Base-by-base conservation (phyloP, 2,888 invertebrate genomes). In the Busseola fusca region DNA sequence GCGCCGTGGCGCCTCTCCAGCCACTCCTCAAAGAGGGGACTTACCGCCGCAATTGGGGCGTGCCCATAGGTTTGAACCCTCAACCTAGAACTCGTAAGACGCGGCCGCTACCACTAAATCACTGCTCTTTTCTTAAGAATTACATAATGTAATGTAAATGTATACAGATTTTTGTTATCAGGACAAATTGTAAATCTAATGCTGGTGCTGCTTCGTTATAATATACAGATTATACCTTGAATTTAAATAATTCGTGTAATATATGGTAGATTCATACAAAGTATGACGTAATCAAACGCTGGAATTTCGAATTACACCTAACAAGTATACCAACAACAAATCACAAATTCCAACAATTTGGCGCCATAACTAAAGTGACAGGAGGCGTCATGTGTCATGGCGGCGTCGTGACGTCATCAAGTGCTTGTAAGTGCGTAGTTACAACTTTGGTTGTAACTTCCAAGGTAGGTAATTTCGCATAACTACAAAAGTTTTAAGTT, bases 401-500 rank as follows among this genome's bases (percentile, higher is more conserved):
- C 80, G 66, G 59, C 69, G 10, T 63, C n/a, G 73, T 82, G 69
- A 79, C 69, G 80, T 80, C 80, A 80, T 72, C 82, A 79, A 80
- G 82, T 62, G 50, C 67, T 72, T 67, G 67, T 72, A 68, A 81
- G 82, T 82, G 80, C 80, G 80, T 80, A 80, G 80, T 80, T 79
- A 74, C 50, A 74, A 82, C 57, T 80, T 80, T 34, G 68, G 34
- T 56, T 72, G 64, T 75, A 80, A 82, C 74, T 82, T 82, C 82
- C 69, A 60, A 82, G 75, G 80, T 78, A 58, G 60, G 78, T 80
- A 69, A 80, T 80, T 80, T 82, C 58, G 83, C 80, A 80, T 80
- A 80, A 80, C 80, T 82, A 80, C 80, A 80, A 68, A 80, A 80
- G 83, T 82, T 80, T 80, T 82, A 67, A 82, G 83, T 82, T 82